A percentile compares a stretch with the other conserved stretches of the same genome.
Evolutionary conservation across 2,888 invertebrate genomes (phyloP).

Genomic region (Graphium colonna): DNA sequence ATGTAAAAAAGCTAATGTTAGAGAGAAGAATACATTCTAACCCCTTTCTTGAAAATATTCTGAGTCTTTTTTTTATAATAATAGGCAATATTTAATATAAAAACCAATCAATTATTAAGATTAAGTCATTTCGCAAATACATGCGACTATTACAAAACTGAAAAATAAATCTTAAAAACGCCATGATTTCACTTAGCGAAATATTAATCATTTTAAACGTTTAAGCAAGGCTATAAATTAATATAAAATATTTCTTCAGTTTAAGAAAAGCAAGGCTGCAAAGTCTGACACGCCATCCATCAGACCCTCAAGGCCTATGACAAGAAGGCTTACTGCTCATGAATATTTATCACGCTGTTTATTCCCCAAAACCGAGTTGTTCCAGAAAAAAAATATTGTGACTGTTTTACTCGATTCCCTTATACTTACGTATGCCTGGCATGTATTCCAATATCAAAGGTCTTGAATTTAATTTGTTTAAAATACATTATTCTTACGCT

Average conservation of each 20-base stretch:
- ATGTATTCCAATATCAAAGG: slow-evolving; percentile 10
- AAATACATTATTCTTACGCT: not conserved
- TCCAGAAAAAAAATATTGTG: slow-evolving; percentile 43
- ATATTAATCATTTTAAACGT: slow-evolving; percentile 7
- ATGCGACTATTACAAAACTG: too few species aligned
- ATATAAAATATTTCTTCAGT: slow-evolving; percentile 27
- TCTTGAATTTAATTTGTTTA: slow-evolving; percentile 7
- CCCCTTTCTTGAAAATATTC: too few species aligned
- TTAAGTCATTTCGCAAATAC: too few species aligned
- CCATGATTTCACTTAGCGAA: not conserved
- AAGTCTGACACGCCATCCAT: slow-evolving; percentile 62
- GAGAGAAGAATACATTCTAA: too few species aligned
- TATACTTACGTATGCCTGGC: slow-evolving; percentile 16
- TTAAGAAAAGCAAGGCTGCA: slow-evolving; percentile 42
- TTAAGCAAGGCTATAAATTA: slow-evolving; percentile 6
- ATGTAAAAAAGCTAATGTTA: too few species aligned
- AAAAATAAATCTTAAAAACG: too few species aligned
- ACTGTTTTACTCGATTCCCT: slow-evolving; percentile 43
- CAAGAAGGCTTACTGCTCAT: slow-evolving; percentile 72
- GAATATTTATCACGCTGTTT: slow-evolving; percentile 69
- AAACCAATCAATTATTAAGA: too few species aligned
- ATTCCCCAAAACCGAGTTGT: slow-evolving; percentile 49
- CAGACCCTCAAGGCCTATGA: slow-evolving; percentile 67
- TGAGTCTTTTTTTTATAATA: too few species aligned
- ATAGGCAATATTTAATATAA: too few species aligned